Evolutionary conservation across 2,113 vertebrate genomes (phyloP).

Genomic region (Perca fluviatilis): DNA sequence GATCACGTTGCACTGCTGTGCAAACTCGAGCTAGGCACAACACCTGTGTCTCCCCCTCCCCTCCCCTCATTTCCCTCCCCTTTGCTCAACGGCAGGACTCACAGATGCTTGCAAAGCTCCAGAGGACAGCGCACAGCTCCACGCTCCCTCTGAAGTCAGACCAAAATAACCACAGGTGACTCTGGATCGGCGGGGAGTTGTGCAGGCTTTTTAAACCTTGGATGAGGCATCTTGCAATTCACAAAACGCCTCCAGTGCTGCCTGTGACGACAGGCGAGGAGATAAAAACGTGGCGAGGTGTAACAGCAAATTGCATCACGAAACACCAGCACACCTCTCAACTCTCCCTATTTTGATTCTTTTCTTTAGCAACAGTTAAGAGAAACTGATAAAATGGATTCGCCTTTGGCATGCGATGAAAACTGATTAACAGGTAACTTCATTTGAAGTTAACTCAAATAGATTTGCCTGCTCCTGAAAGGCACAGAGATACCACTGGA

Average conservation of each 20-base stretch:
- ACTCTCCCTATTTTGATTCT: neutral
- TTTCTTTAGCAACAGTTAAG: conserved; percentile 58
- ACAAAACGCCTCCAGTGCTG: conserved; percentile 52
- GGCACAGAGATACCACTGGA: conserved; percentile 33
- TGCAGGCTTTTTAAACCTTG: conserved; percentile 33
- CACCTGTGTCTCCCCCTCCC: conserved; percentile 62
- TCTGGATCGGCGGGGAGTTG: conserved; percentile 25
- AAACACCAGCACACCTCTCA: conserved; percentile 16
- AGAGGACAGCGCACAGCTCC: conserved; percentile 57
- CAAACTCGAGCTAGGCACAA: conserved; percentile 62
- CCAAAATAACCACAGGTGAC: conserved; percentile 77
- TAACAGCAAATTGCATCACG: conserved; percentile 51
- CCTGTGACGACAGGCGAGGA: conserved; percentile 33
- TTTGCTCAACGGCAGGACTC: conserved; percentile 53
- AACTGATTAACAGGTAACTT: conserved; percentile 68
- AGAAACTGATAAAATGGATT: conserved; percentile 56
- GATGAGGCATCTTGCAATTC: conserved; percentile 60
- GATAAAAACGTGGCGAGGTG: conserved; percentile 35
- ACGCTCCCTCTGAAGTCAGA: conserved; percentile 70
- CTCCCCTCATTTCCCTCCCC: conserved; percentile 14
- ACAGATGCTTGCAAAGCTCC: conserved; percentile 75
- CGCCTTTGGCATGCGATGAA: conserved; percentile 51
- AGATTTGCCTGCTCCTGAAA: conserved; percentile 57
- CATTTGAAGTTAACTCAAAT: conserved; percentile 63
- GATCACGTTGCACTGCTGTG: conserved; percentile 69